phyloP scores from a whole-genome alignment of 2,797 vertebrate genomes.

The Allobates femoralis region DNA sequence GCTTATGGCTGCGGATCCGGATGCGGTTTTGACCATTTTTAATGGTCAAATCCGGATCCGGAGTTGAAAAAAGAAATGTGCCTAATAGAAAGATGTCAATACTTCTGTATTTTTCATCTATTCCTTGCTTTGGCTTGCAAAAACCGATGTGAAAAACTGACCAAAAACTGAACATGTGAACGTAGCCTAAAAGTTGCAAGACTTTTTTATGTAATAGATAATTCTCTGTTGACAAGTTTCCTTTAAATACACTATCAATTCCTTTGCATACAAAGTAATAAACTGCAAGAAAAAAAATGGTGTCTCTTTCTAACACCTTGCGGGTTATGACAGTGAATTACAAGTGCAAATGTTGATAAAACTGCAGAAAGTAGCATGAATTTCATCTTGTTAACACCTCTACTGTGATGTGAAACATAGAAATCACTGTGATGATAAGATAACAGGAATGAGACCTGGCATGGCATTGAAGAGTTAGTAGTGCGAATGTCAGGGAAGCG shows the following conservation, averaged over 20 bases:
- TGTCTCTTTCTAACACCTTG: conserved; percentile 19
- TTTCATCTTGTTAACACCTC: conserved; percentile 49
- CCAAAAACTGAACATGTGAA: too few relatives aligned
- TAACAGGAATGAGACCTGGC: conserved; percentile 31
- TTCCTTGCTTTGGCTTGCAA: too few relatives aligned
- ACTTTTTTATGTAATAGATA: too few relatives aligned
- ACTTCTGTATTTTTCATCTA: too few relatives aligned
- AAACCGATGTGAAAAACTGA: too few relatives aligned
- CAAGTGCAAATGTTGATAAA: conserved; percentile 43
- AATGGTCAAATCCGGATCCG: too few relatives aligned
- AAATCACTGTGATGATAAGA: conserved; percentile 51
- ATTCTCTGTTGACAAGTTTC: too few relatives aligned
- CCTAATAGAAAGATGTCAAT: too few relatives aligned
- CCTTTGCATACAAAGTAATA: background rate
- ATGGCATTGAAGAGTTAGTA: conserved; percentile 27
- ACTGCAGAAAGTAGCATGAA: background rate
- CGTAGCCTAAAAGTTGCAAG: too few relatives aligned
- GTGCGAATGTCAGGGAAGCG: conserved; percentile 24
- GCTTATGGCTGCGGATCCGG: too few relatives aligned
- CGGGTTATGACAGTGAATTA: conserved; percentile 7
- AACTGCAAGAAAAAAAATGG: background rate
- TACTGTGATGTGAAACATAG: conserved; percentile 35
- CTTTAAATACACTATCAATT: conserved; percentile 9
- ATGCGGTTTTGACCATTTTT: too few relatives aligned
- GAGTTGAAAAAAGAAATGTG: too few relatives aligned